phyloP scores from a whole-genome alignment of 2,888 invertebrate species.

The Pegoplata infirma region DNA sequence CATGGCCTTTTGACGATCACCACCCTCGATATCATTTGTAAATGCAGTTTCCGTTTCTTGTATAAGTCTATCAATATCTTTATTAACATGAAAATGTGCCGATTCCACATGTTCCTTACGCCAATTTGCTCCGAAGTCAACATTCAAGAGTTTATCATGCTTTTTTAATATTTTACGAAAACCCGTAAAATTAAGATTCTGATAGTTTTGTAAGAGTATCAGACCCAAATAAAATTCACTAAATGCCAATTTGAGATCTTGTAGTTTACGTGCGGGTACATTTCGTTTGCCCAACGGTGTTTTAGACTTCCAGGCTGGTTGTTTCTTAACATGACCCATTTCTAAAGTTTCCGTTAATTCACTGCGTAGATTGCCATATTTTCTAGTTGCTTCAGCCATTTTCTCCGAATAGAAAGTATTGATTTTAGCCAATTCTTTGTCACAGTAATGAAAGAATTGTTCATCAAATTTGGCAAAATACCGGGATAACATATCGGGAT shows the following conservation, averaged over 20 bases:
- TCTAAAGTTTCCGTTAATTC: conserved; percentile 82
- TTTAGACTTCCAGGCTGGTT: conserved; percentile 76
- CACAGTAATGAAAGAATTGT: conserved; percentile 90
- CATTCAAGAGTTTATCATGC: conserved; percentile 88
- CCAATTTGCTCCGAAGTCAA: conserved; percentile 88
- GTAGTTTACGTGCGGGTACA: conserved; percentile 84
- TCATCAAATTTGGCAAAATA: conserved; percentile 90
- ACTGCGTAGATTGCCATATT: conserved; percentile 85
- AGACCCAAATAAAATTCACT: conserved; percentile 93
- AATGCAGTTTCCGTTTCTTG: conserved; percentile 87
- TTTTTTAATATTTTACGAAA: conserved; percentile 94
- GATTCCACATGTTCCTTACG: conserved; percentile 87
- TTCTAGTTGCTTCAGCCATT: conserved; percentile 91
- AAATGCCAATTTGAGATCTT: conserved; percentile 91
- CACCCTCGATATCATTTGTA: conserved; percentile 85
- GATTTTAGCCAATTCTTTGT: conserved; percentile 91
- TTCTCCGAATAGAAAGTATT: conserved; percentile 95
- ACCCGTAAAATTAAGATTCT: conserved; percentile 92
- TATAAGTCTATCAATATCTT: conserved; percentile 91
- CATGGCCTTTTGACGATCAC: conserved; percentile 92
- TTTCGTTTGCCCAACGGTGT: conserved; percentile 77
- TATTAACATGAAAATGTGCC: conserved; percentile 90
- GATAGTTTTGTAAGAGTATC: conserved; percentile 92
- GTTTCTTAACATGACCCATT: conserved; percentile 76
- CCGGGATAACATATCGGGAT: conserved; percentile 84